A percentile compares a stretch with the other conserved stretches of the same genome.
Conservation (phyloP, 2,797 vertebrate species). For the Enteromius viviparus region DNA sequence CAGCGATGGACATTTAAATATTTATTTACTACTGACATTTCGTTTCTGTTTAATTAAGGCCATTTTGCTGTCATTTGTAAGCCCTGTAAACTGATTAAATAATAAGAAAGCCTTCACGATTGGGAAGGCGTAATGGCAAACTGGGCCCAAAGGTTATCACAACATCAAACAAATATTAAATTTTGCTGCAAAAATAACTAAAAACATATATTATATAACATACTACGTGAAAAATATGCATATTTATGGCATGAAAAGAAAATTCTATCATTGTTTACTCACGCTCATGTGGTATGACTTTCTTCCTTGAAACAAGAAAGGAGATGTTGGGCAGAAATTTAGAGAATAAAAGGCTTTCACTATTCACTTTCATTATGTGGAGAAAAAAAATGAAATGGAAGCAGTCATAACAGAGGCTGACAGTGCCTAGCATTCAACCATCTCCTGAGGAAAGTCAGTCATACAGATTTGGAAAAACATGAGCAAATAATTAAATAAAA, state of each 20-base stretch:
- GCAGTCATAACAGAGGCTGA: not conserved
- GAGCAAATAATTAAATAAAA: not conserved
- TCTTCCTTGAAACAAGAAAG: not conserved
- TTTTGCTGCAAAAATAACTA: not conserved
- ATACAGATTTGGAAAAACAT: not conserved
- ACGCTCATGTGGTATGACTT: not conserved
- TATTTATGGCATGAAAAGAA: not conserved
- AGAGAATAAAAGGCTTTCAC: conserved; percentile 7
- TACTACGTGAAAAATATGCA: not conserved
- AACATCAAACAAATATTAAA: not conserved
- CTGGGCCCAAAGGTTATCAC: not conserved
- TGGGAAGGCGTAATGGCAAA: not conserved
- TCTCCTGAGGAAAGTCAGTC: not conserved
- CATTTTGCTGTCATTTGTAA: not conserved
- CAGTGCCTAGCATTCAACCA: not conserved
- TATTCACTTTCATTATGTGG: not conserved
- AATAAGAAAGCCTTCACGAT: not conserved
- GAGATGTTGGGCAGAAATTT: not conserved
- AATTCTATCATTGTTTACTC: not conserved
- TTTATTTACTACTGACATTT: not conserved
- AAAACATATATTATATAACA: not conserved
- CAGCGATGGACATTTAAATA: not conserved
- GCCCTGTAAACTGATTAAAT: not conserved
- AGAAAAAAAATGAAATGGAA: not conserved
- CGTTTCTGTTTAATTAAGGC: not conserved